phyloP scores from a whole-genome alignment of 1,140 invertebrate genomes.

The Semibalanus balanoides region DNA sequence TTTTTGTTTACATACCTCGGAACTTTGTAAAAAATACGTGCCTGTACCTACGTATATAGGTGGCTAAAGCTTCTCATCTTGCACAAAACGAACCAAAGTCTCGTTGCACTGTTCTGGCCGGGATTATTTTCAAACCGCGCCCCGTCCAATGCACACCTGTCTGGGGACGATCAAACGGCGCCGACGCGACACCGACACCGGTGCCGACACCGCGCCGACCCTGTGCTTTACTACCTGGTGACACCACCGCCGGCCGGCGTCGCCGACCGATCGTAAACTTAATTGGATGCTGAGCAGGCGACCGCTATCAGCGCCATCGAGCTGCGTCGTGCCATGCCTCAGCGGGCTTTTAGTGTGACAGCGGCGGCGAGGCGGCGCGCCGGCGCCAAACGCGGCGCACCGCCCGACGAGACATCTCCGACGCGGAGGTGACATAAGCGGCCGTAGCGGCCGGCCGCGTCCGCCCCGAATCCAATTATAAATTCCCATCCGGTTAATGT shows the following conservation, averaged over 20 bases:
- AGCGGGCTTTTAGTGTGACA: constrained; percentile 10
- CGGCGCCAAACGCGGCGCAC: neutral
- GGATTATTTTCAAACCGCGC: no score
- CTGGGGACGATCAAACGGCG: no score
- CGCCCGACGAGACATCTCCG: neutral
- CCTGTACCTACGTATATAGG: no score
- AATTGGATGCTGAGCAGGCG: constrained; percentile 6
- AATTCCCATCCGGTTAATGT: constrained; percentile 7
- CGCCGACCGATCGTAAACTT: constrained; percentile 3
- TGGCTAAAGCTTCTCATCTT: no score
- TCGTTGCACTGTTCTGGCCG: no score
- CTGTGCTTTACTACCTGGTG: neutral
- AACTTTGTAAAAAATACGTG: no score
- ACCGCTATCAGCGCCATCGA: neutral
- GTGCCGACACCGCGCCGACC: no score
- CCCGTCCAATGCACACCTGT: no score
- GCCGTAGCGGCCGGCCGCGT: neutral
- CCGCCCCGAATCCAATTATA: neutral
- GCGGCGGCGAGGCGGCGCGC: neutral
- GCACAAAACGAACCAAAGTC: no score
- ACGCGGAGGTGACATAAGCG: neutral
- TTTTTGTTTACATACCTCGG: no score
- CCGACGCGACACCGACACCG: no score
- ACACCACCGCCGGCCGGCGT: neutral
- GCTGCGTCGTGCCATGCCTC: neutral